These are phyloP conservation scores for Hermetia illucens DNA, from an alignment of 1,140 invertebrate genomes.

Conservation along the genomic window DNA sequence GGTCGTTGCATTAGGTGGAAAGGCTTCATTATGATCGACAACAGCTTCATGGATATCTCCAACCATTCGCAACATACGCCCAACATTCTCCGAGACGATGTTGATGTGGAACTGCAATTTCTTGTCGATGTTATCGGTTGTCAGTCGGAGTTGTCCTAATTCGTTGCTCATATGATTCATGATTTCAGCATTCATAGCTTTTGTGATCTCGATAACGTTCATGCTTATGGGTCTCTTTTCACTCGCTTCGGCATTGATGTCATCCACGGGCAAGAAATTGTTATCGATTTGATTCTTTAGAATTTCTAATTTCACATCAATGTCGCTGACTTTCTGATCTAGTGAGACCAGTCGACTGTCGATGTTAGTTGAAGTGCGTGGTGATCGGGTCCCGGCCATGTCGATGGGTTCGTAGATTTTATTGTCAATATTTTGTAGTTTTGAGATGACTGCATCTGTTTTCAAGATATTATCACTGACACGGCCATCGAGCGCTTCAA, in stretches of 20 bases:
- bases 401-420: conserved; percentile 39
- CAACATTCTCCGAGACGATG: conserved; percentile 63
- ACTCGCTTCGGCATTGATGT: conserved; percentile 69
- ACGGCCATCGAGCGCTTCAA: conserved; percentile 62
- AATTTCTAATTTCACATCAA: conserved; percentile 60
- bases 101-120: conserved; percentile 75
- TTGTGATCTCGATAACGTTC: conserved; percentile 63
- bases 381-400: conserved; percentile 10
- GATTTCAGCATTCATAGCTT: conserved; percentile 59
- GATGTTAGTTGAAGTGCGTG: conserved; percentile 26
- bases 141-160: conserved; percentile 54
- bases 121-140: conserved; percentile 61
- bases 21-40: conserved; percentile 42
- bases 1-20: conserved; percentile 33
- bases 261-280: conserved; percentile 61
- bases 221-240: conserved; percentile 70
- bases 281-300: conserved; percentile 69
- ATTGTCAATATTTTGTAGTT: conserved; percentile 52
- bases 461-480: conserved; percentile 72
- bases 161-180: conserved; percentile 60
- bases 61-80: conserved; percentile 58
- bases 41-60: conserved; percentile 66
- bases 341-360: conserved; percentile 49
- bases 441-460: conserved; percentile 63
- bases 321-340: conserved; percentile 66